Percentiles rank a stretch among this genome's conserved stretches.
Evolutionary conservation across 1,140 invertebrate genomes (phyloP).

Genomic region (Microplitis mediator): DNA sequence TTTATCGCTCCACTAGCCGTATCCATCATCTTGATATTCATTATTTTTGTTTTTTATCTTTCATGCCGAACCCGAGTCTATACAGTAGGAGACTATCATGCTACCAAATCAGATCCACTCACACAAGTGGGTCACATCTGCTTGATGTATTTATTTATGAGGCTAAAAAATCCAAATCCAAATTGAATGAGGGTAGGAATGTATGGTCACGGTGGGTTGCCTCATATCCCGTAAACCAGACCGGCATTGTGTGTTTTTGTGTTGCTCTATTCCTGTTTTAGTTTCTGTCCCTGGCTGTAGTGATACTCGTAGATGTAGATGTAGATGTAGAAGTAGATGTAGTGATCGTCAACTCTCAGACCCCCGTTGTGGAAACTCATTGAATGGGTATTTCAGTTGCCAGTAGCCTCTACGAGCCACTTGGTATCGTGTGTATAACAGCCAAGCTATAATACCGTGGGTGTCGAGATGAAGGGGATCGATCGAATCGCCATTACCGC

Average conservation of each 20-base stretch:
- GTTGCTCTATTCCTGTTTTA: too few relatives aligned
- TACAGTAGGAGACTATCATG: background rate
- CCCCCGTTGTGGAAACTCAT: slow-evolving; percentile 38
- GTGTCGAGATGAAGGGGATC: slow-evolving; percentile 40
- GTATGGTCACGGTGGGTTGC: slow-evolving; percentile 8
- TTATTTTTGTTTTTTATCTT: too few relatives aligned
- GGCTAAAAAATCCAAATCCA: background rate
- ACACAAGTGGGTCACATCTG: slow-evolving; percentile 7
- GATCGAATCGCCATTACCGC: slow-evolving; percentile 59
- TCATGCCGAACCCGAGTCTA: too few relatives aligned
- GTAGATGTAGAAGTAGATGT: background rate
- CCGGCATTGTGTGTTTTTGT: too few relatives aligned
- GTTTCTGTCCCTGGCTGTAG: too few relatives aligned
- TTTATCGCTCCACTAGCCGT: too few relatives aligned
- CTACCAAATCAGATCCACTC: background rate
- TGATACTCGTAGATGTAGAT: too few relatives aligned
- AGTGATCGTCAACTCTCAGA: background rate
- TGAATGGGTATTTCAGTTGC: slow-evolving; percentile 48
- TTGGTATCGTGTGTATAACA: slow-evolving; percentile 27
- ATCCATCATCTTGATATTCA: too few relatives aligned
- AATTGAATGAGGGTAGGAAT: slow-evolving; percentile 20
- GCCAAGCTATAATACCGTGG: slow-evolving; percentile 40
- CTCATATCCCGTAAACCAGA: background rate
- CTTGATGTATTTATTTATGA: background rate
- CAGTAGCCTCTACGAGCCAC: slow-evolving; percentile 21